Conservation (phyloP, 2,113 vertebrate genomes). For the Macroglossus sobrinus region DNA sequence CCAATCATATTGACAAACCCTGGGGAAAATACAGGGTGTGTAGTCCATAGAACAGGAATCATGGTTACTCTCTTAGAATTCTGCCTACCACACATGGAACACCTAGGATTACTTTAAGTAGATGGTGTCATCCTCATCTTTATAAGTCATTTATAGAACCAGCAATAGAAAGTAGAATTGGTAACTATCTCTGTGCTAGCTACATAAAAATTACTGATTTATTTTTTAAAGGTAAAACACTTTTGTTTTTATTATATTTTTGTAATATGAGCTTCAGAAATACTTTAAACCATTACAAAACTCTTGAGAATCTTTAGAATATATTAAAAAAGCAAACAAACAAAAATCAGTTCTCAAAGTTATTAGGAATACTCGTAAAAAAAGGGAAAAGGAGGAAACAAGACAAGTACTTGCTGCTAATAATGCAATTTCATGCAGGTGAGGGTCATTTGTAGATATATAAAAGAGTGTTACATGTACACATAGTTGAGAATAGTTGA, state of each 20-base stretch:
- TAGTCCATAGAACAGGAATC: neutral
- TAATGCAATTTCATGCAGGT: neutral
- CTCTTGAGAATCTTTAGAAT: neutral
- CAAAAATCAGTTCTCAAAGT: neutral
- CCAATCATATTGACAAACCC: neutral
- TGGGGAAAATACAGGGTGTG: fast-evolving
- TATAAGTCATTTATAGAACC: neutral
- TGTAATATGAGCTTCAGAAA: neutral
- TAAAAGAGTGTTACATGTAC: neutral
- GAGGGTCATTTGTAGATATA: neutral
- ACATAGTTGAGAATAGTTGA: neutral
- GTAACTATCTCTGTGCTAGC: neutral
- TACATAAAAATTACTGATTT: neutral
- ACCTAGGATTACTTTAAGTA: neutral
- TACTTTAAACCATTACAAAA: neutral
- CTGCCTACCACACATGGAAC: neutral
- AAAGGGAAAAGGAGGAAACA: neutral
- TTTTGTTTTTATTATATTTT: neutral
- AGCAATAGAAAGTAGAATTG: neutral
- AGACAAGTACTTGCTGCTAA: neutral
- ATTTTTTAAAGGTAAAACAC: neutral
- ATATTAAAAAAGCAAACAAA: neutral
- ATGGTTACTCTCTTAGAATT: neutral
- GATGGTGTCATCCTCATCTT: neutral
- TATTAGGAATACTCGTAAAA: neutral